A percentile compares a stretch with the other conserved stretches of the same genome.
Conservation (phyloP, 2,113 vertebrate genomes). For the Octodon degus region DNA sequence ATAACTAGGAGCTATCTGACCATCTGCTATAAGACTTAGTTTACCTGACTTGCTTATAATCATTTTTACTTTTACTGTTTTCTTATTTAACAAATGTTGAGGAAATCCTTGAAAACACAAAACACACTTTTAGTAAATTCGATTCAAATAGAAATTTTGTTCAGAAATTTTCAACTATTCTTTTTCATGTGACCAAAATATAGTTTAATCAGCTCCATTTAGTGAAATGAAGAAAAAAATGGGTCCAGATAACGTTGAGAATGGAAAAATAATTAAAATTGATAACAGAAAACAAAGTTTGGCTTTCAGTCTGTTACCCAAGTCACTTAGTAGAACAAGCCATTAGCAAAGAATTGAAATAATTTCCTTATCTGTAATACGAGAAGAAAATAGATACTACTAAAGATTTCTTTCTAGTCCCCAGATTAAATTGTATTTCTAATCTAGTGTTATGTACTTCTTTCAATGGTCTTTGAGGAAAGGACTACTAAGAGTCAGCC, state of each 20-base stretch:
- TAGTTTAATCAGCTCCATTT: conserved; percentile 1
- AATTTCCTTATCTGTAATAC: conserved; percentile 34
- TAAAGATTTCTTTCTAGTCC: conserved; percentile 55
- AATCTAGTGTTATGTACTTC: conserved; percentile 5
- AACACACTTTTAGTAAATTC: conserved; percentile 5
- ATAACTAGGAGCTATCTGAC: conserved; percentile 10
- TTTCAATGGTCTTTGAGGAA: conserved; percentile 58
- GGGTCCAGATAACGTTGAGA: not conserved
- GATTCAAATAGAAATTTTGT: conserved; percentile 42
- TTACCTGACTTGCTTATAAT: conserved; percentile 1
- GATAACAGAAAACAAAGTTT: conserved; percentile 14
- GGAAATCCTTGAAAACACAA: conserved; percentile 2
- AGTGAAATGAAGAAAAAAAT: conserved; percentile 57
- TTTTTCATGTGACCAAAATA: conserved; percentile 43
- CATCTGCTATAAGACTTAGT: not conserved
- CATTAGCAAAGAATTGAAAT: conserved; percentile 63
- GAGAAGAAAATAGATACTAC: conserved; percentile 44
- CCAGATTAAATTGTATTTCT: conserved; percentile 52
- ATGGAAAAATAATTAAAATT: conserved; percentile 19
- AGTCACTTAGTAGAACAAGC: conserved; percentile 22
- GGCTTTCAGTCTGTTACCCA: conserved; percentile 49
- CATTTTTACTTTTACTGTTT: conserved; percentile 25
- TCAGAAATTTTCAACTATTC: conserved; percentile 12
- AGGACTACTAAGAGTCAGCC: not conserved
- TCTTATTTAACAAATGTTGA: conserved; percentile 55